Base-by-base conservation (phyloP, 2,888 invertebrate genomes). In the Candidula unifasciata region DNA sequence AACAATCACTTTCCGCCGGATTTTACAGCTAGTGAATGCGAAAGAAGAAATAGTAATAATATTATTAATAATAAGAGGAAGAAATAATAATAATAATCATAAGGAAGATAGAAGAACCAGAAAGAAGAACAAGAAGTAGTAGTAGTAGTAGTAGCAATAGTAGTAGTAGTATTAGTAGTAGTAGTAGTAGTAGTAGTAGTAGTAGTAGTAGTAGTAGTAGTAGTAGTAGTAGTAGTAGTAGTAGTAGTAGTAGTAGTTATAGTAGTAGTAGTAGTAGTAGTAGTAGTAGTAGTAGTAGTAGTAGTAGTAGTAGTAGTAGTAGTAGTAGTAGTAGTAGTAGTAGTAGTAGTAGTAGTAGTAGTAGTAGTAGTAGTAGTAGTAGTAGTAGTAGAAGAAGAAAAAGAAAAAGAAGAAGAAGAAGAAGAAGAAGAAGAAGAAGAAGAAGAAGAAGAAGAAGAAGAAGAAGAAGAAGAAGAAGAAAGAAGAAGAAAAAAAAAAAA, bases 141-240 rank as follows among this genome's bases (percentile, higher is more conserved):
- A 35, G 74, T 74, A n/a, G 74, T 74, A 74, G 74, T 74, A 74
- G 74, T 74, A 74, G 74, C 18, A 54, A 18, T 54, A 54, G 57
- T 54, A n/a, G n/a, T n/a, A n/a, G n/a, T n/a, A n/a, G n/a, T n/a
- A n/a, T n/a, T n/a, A n/a, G n/a, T n/a, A n/a, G 18, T 10, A 16
- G 18, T 10, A 16, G 18, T 10, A 16, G 18, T 54, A 54, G 18
- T 54, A 54, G 18, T 54, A 54, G 57, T 54, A 54, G 57, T 54
- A 54, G 57, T 74, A 74, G 44, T 74, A 44, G 74, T 74, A 74
- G 33, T 74, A 74, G 74, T 74, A 74, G 74, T 74, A 74, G 74
- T 74, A 74, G 74, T 74, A 74, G 74, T 37, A 74, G 74, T 74
- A 74, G 74, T 74, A 74, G 33, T 74, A 74, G n/a, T 74, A 44